Evolutionary conservation across 1,140 invertebrate species (phyloP).

Genomic region (Adelges cooleyi): DNA sequence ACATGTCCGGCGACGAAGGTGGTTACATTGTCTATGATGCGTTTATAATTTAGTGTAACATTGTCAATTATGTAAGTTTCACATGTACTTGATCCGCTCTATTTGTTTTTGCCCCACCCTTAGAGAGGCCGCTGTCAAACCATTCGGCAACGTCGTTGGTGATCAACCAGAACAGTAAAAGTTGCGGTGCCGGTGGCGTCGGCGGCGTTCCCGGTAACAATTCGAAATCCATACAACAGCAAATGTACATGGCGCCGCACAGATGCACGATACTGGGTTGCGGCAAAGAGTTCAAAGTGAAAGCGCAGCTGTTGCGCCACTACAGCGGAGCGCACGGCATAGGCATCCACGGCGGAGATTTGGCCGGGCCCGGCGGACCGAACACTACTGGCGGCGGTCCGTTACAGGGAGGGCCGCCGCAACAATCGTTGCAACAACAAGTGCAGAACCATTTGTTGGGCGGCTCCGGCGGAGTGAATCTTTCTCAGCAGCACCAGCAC

Average conservation of each 20-base stretch:
- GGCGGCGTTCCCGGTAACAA: conserved; percentile 36
- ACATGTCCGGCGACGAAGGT: conserved; percentile 13
- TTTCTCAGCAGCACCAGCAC: background rate
- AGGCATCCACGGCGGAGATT: conserved; percentile 29
- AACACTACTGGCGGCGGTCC: too few species aligned
- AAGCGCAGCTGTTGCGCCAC: conserved; percentile 81
- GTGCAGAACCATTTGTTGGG: too few species aligned
- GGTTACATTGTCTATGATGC: background rate
- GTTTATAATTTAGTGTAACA: too few species aligned
- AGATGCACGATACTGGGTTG: conserved; percentile 80
- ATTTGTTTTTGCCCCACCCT: too few species aligned
- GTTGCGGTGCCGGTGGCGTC: conserved; percentile 37
- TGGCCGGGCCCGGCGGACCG: too few species aligned
- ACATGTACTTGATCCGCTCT: too few species aligned
- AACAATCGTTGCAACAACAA: too few species aligned
- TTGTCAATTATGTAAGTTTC: too few species aligned
- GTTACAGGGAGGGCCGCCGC: too few species aligned
- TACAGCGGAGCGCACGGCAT: conserved; percentile 81
- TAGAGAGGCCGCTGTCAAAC: too few species aligned
- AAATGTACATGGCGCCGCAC: conserved; percentile 58
- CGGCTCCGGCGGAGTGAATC: too few species aligned
- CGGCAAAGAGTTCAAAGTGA: conserved; percentile 87
- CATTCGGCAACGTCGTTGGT: too few species aligned
- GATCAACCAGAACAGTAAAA: conserved; percentile 40
- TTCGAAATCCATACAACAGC: conserved; percentile 32